Percentiles rank a stretch among this genome's conserved stretches.
phyloP scores from a whole-genome alignment of 2,888 invertebrate species.

The Bedellia somnulentella region DNA sequence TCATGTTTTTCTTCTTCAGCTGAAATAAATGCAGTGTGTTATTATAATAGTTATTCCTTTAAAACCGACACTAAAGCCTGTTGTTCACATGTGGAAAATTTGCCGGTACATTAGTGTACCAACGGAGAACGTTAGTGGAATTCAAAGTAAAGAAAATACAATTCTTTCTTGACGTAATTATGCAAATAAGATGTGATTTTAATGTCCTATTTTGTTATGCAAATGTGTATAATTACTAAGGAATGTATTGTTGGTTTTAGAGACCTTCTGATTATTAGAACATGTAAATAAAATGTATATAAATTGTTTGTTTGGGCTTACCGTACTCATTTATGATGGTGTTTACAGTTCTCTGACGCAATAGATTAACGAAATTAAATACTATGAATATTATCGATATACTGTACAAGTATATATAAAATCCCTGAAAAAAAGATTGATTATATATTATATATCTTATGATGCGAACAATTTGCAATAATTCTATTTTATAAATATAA shows the following conservation, averaged over 20 bases:
- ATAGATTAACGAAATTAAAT: constrained; percentile 68
- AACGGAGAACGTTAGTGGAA: constrained; percentile 40
- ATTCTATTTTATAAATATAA: no score
- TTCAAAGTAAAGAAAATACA: constrained; percentile 44
- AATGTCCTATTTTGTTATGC: constrained; percentile 56
- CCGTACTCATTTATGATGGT: constrained; percentile 58
- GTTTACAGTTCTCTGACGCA: constrained; percentile 66
- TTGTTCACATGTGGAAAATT: constrained; percentile 18
- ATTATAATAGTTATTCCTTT: constrained; percentile 7
- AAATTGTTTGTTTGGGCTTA: constrained; percentile 17
- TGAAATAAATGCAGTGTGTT: constrained; percentile 15
- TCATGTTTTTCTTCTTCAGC: constrained; percentile 36
- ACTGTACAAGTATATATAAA: constrained; percentile 79
- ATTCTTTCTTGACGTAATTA: constrained; percentile 47
- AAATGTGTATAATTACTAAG: constrained; percentile 45
- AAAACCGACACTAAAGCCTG: no score
- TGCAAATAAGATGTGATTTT: constrained; percentile 58
- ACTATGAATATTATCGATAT: constrained; percentile 77
- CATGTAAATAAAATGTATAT: constrained; percentile 1
- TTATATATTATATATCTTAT: not conserved
- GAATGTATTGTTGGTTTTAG: constrained; percentile 5
- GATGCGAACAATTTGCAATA: no score
- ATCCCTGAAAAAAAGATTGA: constrained; percentile 62
- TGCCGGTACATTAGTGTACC: constrained; percentile 31
- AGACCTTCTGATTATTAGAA: no score